These are phyloP conservation scores for Hirtodrosophila cameraria DNA, from an alignment of 2,888 invertebrate species.

Conservation along the genomic window DNA sequence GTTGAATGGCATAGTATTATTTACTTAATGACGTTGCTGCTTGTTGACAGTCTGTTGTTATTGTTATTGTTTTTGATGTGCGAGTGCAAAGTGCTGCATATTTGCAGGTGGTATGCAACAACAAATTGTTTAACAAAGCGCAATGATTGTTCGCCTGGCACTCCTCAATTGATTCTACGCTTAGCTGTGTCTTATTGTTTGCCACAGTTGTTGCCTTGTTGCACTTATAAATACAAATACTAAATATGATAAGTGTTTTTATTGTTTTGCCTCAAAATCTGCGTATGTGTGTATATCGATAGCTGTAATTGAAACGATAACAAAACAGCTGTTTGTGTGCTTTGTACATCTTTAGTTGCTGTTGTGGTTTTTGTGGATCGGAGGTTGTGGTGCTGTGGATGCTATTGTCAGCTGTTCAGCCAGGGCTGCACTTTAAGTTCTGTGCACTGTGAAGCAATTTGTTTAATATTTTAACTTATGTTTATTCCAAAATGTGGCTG, in stretches of 20 bases:
- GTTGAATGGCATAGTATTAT: conserved; percentile 41
- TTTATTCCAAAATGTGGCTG: no score
- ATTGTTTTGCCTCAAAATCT: conserved; percentile 24
- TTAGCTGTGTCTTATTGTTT: conserved; percentile 21
- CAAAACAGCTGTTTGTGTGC: conserved; percentile 32
- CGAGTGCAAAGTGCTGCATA: conserved; percentile 17
- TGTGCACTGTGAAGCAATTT: no score
- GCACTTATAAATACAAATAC: conserved; percentile 17
- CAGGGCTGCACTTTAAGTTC: conserved; percentile 8
- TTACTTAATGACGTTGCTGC: conserved; percentile 1
- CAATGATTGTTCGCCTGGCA: conserved; percentile 2
- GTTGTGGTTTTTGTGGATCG: conserved; percentile 12
- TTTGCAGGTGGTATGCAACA: conserved; percentile 22
- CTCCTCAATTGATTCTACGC: conserved; percentile 11
- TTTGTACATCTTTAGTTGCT: not conserved
- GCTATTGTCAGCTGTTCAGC: conserved; percentile 16
- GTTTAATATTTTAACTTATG: no score
- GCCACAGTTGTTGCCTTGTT: conserved; percentile 11
- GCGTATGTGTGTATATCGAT: no score
- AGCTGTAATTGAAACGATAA: conserved; percentile 2
- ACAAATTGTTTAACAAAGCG: conserved; percentile 6
- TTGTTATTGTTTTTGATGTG: conserved; percentile 17
- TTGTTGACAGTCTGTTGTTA: conserved; percentile 15
- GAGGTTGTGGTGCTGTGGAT: not conserved
- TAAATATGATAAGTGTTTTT: conserved; percentile 21